These are phyloP conservation scores for Brachyptera risi DNA, from an alignment of 2,888 invertebrate species.

Conservation along the genomic window DNA sequence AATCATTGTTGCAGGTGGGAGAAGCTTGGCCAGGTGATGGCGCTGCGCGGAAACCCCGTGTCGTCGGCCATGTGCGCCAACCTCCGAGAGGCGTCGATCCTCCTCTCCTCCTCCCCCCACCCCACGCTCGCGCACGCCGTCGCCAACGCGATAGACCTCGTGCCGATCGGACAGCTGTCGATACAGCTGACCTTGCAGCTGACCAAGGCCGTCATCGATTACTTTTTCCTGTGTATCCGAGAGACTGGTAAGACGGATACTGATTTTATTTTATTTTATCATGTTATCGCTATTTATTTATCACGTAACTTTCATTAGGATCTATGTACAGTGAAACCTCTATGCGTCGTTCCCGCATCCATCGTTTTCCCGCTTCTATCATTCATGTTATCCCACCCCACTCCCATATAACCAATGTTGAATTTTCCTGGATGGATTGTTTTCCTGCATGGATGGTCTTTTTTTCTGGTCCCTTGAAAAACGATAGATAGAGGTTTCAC, in stretches of 20 bases:
- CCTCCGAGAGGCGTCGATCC: slow-evolving; percentile 45
- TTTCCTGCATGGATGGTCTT: no score
- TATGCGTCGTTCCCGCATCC: no score
- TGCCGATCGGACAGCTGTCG: slow-evolving; percentile 53
- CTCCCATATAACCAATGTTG: no score
- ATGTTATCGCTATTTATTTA: no score
- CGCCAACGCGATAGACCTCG: slow-evolving; percentile 59
- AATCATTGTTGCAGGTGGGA: slow-evolving; percentile 63
- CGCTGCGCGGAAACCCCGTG: slow-evolving; percentile 38
- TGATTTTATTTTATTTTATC: neutral
- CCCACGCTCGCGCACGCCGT: slow-evolving; percentile 50
- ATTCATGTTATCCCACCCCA: no score
- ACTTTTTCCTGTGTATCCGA: slow-evolving; percentile 67
- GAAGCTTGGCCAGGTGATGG: slow-evolving; percentile 46
- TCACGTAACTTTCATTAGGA: no score
- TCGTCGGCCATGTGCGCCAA: slow-evolving; percentile 48
- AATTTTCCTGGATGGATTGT: no score
- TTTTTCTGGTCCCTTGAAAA: no score
- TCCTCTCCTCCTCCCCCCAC: slow-evolving; percentile 34
- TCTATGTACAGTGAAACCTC: no score
- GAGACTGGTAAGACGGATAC: slow-evolving; percentile 53
- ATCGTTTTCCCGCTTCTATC: no score
- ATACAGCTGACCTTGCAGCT: slow-evolving; percentile 63
- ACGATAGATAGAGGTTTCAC: no score
- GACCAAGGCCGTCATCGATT: slow-evolving; percentile 65